Base-by-base conservation (phyloP, 2,888 invertebrate genomes). In the Malthinus flaveolus region DNA sequence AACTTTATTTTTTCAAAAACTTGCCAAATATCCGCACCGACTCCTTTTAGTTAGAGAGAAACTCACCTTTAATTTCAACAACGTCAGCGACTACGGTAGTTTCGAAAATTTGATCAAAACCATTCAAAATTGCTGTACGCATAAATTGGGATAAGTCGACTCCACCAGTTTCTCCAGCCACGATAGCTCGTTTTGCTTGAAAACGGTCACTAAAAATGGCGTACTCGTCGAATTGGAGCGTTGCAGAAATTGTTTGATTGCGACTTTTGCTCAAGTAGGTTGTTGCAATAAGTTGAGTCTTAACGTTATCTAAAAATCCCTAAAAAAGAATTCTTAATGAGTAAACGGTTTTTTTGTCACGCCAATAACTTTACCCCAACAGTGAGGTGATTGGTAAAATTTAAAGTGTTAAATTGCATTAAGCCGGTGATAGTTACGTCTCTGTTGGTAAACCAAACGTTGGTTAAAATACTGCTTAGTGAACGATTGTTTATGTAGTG, bases 221-320 rank as follows among this genome's bases (percentile, higher is more conserved):
- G 39, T 73, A 72, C 62, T 77, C 75, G 5, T 75, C 64, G 62
- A 85, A 82, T 34, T 73, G 66, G 59, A 83, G 73, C 45, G 73
- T 71, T 7, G 78, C 77, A 4, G 70, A 66, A 32, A 85, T 73
- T 10, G 70, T 73, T 75, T 85, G 85, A 23, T 78, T 68, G 52
- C 73, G 76, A 3, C 80, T 75, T 67, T 80, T 81, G 66, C 84
- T 84, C 45, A 86, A 78, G 61, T 84, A 84, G 67, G 81, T 80
- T 10, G 79, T 67, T 11, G 76, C 73, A 37, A 85, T 66, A 64
- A 78, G 73, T 6, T 75, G 71, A 48, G 85, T 67, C 63, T 81
- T 72, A 8, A 81, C 73, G 23, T 79, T 79, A 65, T 81, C 81
- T 1, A 84, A 63, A 3, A 69, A 71, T 15, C 82, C 82, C 84